Evolutionary conservation across 2,113 vertebrate species (phyloP).

Genomic region (Electrona antarctica): DNA sequence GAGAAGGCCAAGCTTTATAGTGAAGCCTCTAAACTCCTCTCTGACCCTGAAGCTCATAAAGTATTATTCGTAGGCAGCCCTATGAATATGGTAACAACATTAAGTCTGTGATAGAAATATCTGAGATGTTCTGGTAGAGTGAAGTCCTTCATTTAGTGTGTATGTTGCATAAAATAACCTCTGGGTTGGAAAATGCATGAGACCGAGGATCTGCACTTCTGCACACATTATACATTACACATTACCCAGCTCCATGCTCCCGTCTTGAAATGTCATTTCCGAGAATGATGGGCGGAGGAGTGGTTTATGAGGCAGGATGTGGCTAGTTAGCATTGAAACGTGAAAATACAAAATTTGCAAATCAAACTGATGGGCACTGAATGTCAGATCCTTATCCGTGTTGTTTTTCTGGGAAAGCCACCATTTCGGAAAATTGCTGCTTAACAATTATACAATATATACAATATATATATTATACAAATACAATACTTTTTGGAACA

Average conservation of each 20-base stretch:
- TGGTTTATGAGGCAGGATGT: not conserved
- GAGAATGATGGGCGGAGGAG: not conserved
- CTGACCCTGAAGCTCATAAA: conserved; percentile 25
- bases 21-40: conserved; percentile 9
- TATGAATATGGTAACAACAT: conserved; percentile 23
- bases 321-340: not conserved
- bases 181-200: not conserved
- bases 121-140: not conserved
- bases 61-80: conserved; percentile 5
- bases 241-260: not conserved
- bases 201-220: not conserved
- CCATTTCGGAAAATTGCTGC: too few relatives aligned
- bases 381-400: not conserved
- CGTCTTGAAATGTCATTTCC: conserved; percentile 5
- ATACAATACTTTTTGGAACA: not conserved
- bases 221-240: too few relatives aligned
- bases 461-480: too few relatives aligned
- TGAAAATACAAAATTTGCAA: not conserved
- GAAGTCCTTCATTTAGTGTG: not conserved
- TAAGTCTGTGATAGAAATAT: not conserved
- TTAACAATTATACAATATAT: too few relatives aligned
- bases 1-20: conserved; percentile 4
- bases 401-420: not conserved
- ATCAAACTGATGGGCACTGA: not conserved
- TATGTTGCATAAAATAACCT: not conserved